A percentile compares a stretch with the other conserved stretches of the same genome.
Evolutionary conservation across 2,797 vertebrate species (phyloP).

Genomic region (Falco rusticolus): DNA sequence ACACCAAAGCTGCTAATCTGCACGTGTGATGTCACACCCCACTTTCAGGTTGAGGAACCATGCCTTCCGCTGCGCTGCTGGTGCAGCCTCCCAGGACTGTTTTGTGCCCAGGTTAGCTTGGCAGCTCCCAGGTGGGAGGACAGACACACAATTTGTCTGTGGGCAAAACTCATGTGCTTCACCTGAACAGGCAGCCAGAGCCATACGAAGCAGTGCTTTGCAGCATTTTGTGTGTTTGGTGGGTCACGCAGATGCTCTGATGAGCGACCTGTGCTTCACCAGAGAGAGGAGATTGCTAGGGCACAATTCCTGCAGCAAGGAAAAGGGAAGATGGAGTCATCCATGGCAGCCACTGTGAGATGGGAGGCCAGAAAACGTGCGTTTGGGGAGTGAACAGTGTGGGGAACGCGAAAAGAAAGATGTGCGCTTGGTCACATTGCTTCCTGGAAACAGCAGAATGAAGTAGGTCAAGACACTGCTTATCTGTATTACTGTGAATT

Average conservation of each 20-base stretch:
- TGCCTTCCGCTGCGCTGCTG: neutral
- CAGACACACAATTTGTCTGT: neutral
- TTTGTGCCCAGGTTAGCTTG: neutral
- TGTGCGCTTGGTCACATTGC: accelerated
- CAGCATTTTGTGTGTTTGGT: neutral
- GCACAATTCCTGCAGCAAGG: neutral
- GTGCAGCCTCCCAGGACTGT: neutral
- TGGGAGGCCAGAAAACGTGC: neutral
- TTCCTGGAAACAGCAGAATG: neutral
- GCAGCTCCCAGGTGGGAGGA: neutral
- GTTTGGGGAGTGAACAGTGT: neutral
- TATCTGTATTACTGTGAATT: neutral
- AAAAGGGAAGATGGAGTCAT: neutral
- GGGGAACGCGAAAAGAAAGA: neutral
- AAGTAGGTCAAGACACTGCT: neutral
- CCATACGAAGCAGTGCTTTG: neutral
- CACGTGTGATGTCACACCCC: neutral
- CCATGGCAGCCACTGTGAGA: neutral
- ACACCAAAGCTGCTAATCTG: neutral
- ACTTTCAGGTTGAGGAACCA: accelerated
- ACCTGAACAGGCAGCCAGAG: neutral
- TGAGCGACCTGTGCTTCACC: neutral
- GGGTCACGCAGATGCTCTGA: neutral
- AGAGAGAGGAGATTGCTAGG: neutral
- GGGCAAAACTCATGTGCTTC: neutral